Conservation (phyloP, 2,113 vertebrate genomes). For the Zapus hudsonius region DNA sequence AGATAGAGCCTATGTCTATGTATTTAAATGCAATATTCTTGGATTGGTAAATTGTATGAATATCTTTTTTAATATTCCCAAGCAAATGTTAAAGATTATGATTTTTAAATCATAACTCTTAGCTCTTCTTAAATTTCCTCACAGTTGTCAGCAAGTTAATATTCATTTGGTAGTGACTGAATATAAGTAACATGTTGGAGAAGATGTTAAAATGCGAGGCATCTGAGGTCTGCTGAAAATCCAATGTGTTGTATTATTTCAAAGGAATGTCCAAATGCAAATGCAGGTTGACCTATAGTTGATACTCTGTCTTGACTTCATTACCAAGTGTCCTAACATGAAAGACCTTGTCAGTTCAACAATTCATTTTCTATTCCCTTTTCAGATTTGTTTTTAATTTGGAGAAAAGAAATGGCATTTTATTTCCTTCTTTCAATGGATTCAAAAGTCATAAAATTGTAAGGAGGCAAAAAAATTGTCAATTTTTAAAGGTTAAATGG, state of each 20-base stretch:
- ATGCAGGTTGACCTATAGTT: slow-evolving; percentile 51
- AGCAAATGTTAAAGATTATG: slow-evolving; percentile 35
- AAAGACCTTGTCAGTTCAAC: slow-evolving; percentile 58
- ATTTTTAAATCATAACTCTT: not conserved
- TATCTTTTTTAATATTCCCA: not conserved
- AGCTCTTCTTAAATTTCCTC: not conserved
- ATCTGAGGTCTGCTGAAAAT: slow-evolving; percentile 2
- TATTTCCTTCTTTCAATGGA: slow-evolving; percentile 67
- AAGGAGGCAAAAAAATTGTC: slow-evolving; percentile 77
- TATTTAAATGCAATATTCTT: not conserved
- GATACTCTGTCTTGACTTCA: slow-evolving; percentile 49
- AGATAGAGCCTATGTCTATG: rapidly evolving
- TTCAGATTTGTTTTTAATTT: slow-evolving; percentile 69
- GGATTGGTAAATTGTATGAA: not conserved
- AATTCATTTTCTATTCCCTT: slow-evolving; percentile 54
- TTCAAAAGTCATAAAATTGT: slow-evolving; percentile 77
- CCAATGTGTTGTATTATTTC: slow-evolving; percentile 1
- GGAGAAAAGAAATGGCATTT: slow-evolving; percentile 71
- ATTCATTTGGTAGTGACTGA: slow-evolving; percentile 17
- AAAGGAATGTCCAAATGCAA: slow-evolving; percentile 64
- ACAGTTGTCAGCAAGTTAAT: not conserved
- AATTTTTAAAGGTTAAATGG: slow-evolving; percentile 82
- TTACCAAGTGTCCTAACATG: not conserved
- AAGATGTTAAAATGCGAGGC: slow-evolving; percentile 40
- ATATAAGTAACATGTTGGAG: slow-evolving; percentile 1